Percentiles rank a stretch among this genome's conserved stretches.
phyloP scores from a whole-genome alignment of 35 echinoderm and acorn worm species.

The Apostichopus californicus region DNA sequence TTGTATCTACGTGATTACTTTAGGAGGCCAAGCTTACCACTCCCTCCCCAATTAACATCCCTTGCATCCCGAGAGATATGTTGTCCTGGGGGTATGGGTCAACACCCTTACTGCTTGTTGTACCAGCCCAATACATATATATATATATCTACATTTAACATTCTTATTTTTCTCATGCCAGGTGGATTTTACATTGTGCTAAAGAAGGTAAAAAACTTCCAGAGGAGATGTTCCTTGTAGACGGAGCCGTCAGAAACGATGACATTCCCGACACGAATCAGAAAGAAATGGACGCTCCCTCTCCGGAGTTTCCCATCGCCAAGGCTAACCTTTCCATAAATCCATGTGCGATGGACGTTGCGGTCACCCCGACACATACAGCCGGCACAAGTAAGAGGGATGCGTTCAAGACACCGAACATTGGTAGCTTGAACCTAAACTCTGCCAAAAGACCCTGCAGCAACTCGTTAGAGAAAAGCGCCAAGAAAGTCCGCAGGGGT shows the following conservation, averaged over 20 bases:
- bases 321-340: not conserved
- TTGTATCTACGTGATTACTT: too few species aligned
- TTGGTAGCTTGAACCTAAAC: conserved; percentile 22
- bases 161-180: conserved; percentile 10
- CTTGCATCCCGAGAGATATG: too few species aligned
- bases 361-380: not conserved
- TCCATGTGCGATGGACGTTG: not conserved
- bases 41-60: too few species aligned
- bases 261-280: not conserved
- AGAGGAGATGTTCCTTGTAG: conserved; percentile 78
- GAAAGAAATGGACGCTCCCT: not conserved
- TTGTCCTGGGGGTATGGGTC: too few species aligned
- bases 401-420: conserved; percentile 34
- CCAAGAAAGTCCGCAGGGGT: not conserved
- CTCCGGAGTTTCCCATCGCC: conserved; percentile 8
- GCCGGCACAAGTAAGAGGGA: not conserved
- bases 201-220: conserved; percentile 53
- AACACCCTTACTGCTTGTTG: too few species aligned
- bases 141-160: too few species aligned
- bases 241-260: not conserved
- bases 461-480: conserved; percentile 21
- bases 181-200: conserved; percentile 89
- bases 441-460: conserved; percentile 35
- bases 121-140: not conserved
- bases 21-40: too few species aligned